Evolutionary conservation across 1,140 invertebrate genomes (phyloP).

Genomic region (Pseudobourletiella spinata): DNA sequence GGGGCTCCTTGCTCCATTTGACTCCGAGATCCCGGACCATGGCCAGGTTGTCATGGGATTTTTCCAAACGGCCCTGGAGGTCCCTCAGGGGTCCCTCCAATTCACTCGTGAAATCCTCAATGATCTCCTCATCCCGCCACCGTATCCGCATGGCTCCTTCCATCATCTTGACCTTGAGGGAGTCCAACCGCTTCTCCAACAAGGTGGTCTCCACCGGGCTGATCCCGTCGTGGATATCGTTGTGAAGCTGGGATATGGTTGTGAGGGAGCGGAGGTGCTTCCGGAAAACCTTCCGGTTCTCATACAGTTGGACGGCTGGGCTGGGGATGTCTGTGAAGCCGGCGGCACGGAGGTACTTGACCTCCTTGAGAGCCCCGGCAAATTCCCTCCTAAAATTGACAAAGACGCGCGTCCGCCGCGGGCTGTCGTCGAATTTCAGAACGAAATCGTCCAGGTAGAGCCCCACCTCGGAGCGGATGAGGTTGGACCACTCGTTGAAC

Average conservation of each 20-base stretch:
- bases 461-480: conserved; percentile 42
- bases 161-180: conserved; percentile 68
- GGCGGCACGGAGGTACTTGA: conserved; percentile 43
- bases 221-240: conserved; percentile 64
- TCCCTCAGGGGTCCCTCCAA: conserved; percentile 64
- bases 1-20: conserved; percentile 66
- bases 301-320: conserved; percentile 40
- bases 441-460: conserved; percentile 44
- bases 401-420: not conserved
- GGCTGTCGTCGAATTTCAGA: conserved; percentile 40
- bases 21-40: conserved; percentile 65
- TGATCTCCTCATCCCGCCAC: conserved; percentile 51
- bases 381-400: conserved; percentile 37
- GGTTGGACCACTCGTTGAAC: conserved; percentile 43
- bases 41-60: conserved; percentile 73
- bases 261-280: conserved; percentile 43
- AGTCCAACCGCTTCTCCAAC: conserved; percentile 65
- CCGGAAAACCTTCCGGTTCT: conserved; percentile 41
- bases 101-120: conserved; percentile 39
- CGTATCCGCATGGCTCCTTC: conserved; percentile 63
- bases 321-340: conserved; percentile 42
- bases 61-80: conserved; percentile 67
- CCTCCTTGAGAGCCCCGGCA: conserved; percentile 44
- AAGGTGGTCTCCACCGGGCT: conserved; percentile 73
- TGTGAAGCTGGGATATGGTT: conserved; percentile 46